Evolutionary conservation across 2,888 invertebrate genomes (phyloP), one percentile per base, ranked within the genome.

Genomic region (Itoplectis maculator): DNA sequence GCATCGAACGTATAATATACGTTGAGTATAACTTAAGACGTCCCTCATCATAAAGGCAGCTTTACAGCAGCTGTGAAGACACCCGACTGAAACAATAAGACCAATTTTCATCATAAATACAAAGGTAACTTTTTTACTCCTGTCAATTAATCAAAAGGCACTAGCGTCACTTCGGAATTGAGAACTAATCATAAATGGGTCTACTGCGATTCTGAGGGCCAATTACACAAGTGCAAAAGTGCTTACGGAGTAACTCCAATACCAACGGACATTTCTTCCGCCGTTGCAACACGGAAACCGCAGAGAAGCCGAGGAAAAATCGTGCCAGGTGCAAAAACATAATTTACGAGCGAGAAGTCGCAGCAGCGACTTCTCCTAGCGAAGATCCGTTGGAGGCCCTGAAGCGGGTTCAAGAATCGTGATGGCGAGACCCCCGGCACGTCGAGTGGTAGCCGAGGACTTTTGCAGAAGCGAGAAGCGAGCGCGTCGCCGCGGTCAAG

Each of bases 271-370:
- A 65, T 29, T 79, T 79, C 54, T 63, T 20, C 56, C 59, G 13
- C 45, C 29, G 8, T 2, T 42, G 35, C 59, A 47, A 74, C 56
- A 69, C 47, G 68, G 63, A 63, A 75, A 79, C 74, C 74, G 54
- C 63, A 56, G 66, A 72, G 51, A 45, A 77, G 74, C 54, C n/a
- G n/a, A 70, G 61, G 75, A 75, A 72, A 47, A 76, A 75, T 75
- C 70, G 70, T 75, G 75, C 63, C 56, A 70, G 79, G 79, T 68
- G 88, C 88, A 90, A 91, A 89, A 90, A 90, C 88, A 86, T 89
- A 89, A 90, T 90, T 90, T 90, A 91, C 89, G 89, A 88, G 85
- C 85, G 65, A 76, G 78, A 49, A 65, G 75, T 45, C 51, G 20
- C 51, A 54, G 54, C 47, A 56, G 66, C 65, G 66, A 65, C 74